A percentile compares a stretch with the other conserved stretches of the same genome.
Evolutionary conservation across 2,113 vertebrate genomes (phyloP).

Genomic region (Alethe diademata): DNA sequence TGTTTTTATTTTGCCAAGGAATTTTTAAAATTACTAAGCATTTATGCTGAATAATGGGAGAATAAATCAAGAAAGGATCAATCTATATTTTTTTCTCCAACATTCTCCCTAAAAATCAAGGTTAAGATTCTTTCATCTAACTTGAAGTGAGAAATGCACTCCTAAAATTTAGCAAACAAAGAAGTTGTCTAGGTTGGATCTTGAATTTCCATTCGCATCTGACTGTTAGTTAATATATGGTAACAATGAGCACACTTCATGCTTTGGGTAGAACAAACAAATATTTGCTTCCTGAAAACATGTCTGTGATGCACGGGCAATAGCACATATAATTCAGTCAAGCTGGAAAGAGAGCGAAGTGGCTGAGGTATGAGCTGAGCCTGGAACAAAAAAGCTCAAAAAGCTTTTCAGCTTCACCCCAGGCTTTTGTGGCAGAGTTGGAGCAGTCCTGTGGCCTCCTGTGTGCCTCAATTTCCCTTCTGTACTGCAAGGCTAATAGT

Average conservation of each 20-base stretch:
- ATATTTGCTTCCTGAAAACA: neutral
- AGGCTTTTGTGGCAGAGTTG: neutral
- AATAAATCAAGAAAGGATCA: neutral
- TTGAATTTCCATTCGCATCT: neutral
- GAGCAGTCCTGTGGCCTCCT: neutral
- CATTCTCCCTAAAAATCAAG: neutral
- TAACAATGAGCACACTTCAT: neutral
- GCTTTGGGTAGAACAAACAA: neutral
- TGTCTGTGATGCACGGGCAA: neutral
- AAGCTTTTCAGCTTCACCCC: neutral
- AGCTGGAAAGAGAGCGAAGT: neutral
- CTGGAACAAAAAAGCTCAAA: neutral
- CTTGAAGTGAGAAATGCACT: neutral
- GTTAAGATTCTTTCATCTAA: neutral
- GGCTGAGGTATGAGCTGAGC: neutral
- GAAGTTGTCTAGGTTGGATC: neutral
- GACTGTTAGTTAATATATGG: neutral
- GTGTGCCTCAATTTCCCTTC: neutral
- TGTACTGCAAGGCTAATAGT: neutral
- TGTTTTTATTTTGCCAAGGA: neutral
- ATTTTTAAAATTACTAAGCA: neutral
- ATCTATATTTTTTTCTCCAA: neutral
- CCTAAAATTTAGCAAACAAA: neutral
- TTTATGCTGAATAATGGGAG: neutral
- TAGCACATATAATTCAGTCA: neutral